phyloP scores from a whole-genome alignment of 1,140 invertebrate species.

The Oedothorax gibbosus region DNA sequence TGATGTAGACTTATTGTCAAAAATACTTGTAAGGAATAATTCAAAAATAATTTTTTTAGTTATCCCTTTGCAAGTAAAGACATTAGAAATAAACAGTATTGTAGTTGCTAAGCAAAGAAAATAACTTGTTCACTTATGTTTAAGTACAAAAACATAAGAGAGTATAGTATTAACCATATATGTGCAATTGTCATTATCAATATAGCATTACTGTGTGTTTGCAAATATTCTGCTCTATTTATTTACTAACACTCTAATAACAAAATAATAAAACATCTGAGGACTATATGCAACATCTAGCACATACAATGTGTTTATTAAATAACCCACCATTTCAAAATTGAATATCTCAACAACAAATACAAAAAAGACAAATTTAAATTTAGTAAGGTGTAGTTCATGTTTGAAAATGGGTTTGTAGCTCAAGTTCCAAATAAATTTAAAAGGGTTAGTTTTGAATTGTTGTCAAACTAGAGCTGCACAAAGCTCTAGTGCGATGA shows the following conservation, averaged over 20 bases:
- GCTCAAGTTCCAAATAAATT: too few relatives aligned
- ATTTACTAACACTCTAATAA: constrained; percentile 28
- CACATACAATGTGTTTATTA: too few relatives aligned
- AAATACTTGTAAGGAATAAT: constrained; percentile 1
- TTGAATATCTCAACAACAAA: too few relatives aligned
- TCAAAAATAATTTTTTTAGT: constrained; percentile 11
- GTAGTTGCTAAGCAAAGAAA: constrained; percentile 17
- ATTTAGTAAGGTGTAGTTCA: too few relatives aligned
- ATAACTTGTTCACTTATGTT: constrained; percentile 29
- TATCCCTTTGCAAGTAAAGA: constrained; percentile 2
- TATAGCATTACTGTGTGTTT: too few relatives aligned
- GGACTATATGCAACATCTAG: constrained; percentile 28
- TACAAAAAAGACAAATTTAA: too few relatives aligned
- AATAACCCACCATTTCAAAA: too few relatives aligned
- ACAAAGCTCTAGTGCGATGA: too few relatives aligned
- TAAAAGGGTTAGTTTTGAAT: too few relatives aligned
- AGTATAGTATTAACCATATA: constrained; percentile 15
- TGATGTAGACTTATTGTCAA: background rate
- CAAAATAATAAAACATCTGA: constrained; percentile 44
- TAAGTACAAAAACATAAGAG: constrained; percentile 33
- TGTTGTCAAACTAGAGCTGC: too few relatives aligned
- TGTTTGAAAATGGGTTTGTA: too few relatives aligned
- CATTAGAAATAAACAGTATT: constrained; percentile 27
- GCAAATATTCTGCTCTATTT: background rate
- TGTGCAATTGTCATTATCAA: too few relatives aligned